Conservation (phyloP, 2,888 invertebrate species). For the Sesamia inferens region DNA sequence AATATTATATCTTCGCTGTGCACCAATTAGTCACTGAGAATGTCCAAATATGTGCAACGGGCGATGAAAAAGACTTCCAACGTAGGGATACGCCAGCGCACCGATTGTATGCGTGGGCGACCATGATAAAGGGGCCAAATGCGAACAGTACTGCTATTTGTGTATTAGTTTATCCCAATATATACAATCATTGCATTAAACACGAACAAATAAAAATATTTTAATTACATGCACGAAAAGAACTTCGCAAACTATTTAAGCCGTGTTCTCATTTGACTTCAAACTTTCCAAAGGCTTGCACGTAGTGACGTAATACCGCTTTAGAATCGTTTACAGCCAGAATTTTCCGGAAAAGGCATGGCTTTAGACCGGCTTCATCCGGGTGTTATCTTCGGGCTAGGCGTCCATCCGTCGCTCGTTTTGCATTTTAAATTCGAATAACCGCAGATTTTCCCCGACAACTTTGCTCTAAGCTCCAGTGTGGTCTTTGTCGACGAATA, state of each 20-base stretch:
- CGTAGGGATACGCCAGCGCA: constrained; percentile 66
- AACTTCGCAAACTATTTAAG: constrained; percentile 43
- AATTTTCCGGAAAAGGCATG: constrained; percentile 74
- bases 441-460: constrained; percentile 71
- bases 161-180: constrained; percentile 26
- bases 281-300: constrained; percentile 67
- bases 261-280: constrained; percentile 61
- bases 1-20: neutral
- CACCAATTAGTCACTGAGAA: constrained; percentile 54
- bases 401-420: constrained; percentile 70
- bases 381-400: constrained; percentile 73
- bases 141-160: constrained; percentile 41
- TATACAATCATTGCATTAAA: neutral
- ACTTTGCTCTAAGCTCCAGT: constrained; percentile 63
- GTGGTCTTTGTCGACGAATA: constrained; percentile 71
- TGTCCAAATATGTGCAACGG: constrained; percentile 60
- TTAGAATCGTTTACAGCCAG: constrained; percentile 67
- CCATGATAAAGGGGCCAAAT: constrained; percentile 58
- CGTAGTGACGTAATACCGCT: constrained; percentile 69
- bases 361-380: constrained; percentile 71
- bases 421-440: constrained; percentile 81
- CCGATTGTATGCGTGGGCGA: constrained; percentile 61
- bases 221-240: constrained; percentile 19
- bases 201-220: constrained; percentile 16
- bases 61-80: constrained; percentile 72